Conservation (phyloP, 1,140 invertebrate genomes). For the Reticulitermes speratus region DNA sequence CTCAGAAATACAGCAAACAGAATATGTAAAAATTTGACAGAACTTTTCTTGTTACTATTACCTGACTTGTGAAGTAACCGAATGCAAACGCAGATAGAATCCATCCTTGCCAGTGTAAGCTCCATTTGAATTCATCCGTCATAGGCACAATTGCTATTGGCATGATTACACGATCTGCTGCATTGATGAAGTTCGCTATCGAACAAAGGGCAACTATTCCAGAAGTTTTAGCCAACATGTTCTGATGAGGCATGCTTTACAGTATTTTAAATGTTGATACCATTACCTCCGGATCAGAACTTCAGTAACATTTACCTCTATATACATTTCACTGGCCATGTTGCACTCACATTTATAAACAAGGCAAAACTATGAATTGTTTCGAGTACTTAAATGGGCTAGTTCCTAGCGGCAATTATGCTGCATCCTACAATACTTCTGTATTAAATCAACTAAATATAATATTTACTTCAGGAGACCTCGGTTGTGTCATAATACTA, state of each 20-base stretch:
- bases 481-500: too few species aligned
- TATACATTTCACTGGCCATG: background rate
- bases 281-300: background rate
- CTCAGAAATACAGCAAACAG: too few species aligned
- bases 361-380: too few species aligned
- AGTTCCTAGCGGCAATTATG: too few species aligned
- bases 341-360: background rate
- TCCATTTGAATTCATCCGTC: slow-evolving; percentile 73
- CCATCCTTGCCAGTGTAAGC: slow-evolving; percentile 73
- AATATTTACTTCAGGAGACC: too few species aligned
- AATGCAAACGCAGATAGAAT: slow-evolving; percentile 77
- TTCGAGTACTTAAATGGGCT: too few species aligned
- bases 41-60: slow-evolving; percentile 39
- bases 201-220: slow-evolving; percentile 69
- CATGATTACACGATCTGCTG: slow-evolving; percentile 78
- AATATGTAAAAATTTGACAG: too few species aligned
- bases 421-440: too few species aligned
- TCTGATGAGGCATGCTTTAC: slow-evolving; percentile 32
- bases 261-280: background rate
- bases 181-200: slow-evolving; percentile 77
- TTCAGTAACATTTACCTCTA: background rate
- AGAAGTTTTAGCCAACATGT: slow-evolving; percentile 55
- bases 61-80: slow-evolving; percentile 78
- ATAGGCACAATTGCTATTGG: slow-evolving; percentile 77
- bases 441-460: too few species aligned